Evolutionary conservation across 2,888 invertebrate species (phyloP).

Genomic region (Agonopterix subpropinquella): DNA sequence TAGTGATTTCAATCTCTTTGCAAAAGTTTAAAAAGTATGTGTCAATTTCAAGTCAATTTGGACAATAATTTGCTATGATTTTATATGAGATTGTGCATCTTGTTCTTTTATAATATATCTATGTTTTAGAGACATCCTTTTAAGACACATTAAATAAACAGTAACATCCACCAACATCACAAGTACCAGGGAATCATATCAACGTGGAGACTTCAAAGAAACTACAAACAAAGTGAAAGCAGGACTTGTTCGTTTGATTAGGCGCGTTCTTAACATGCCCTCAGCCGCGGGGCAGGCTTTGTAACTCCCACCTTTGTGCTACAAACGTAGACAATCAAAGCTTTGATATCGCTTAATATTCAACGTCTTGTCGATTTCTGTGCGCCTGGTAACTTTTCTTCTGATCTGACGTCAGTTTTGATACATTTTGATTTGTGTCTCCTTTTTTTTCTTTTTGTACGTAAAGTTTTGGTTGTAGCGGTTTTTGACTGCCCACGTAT

Average conservation of each 20-base stretch:
- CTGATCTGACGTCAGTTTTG: conserved; percentile 2
- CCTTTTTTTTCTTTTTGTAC: no score
- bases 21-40: no score
- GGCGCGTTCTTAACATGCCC: conserved; percentile 58
- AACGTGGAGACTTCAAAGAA: conserved; percentile 60
- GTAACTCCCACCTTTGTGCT: conserved; percentile 53
- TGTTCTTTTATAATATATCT: no score
- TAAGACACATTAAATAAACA: no score
- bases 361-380: conserved; percentile 53
- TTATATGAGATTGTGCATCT: no score
- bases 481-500: no score
- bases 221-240: conserved; percentile 65
- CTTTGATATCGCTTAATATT: conserved; percentile 36
- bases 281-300: conserved; percentile 58
- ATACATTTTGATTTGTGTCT: no score
- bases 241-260: conserved; percentile 66
- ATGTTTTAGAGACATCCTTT: no score
- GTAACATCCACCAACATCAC: conserved; percentile 16
- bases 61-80: no score
- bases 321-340: conserved; percentile 36
- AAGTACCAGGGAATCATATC: conserved; percentile 55
- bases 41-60: no score
- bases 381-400: conserved; percentile 27
- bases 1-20: no score
- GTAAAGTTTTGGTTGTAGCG: no score